Base-by-base conservation (phyloP, 2,797 vertebrate genomes). In the Nyctalus aviator region DNA sequence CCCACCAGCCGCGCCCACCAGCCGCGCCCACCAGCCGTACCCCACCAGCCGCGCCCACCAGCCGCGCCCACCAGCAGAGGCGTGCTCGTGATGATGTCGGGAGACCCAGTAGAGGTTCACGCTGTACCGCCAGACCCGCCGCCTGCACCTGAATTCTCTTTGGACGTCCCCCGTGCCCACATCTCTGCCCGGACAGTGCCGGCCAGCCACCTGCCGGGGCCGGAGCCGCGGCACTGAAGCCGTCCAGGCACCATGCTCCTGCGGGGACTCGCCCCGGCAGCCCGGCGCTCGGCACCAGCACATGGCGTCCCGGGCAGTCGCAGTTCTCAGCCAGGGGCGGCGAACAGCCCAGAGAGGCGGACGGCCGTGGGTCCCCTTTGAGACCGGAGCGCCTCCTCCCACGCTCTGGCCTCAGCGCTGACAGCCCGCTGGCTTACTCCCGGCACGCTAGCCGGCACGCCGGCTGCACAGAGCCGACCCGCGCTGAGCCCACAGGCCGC, bases 81-180 rank as follows among this genome's bases (percentile, higher is more conserved):
- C 66, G 30, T 0, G 8, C 53, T 55, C 64, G 30, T 10, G 66
- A 12, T 7, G 44, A 8, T 18, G 15, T 32, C 4, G 0, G 50
- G 46, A 66, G 41, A 44, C 14, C 57, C 41, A 46, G 50, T 3
- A n/a, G 27, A 79, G 71, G 53, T 27, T n/a, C 27, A 76, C 2
- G 25, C 48, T 21, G 0, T 53, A 48, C 46, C 41, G 48, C 21
- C 8, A 1, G 14, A 72, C 37, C 35, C 57, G 30, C 85, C 59
- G 37, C 41, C 23, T 53, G 15, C 8, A 88, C 64, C 69, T 68
- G 55, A 27, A 46, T 79, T 20, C 11, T 20, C 71, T 73, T 30
- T 21, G 17, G 73, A 75, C 75, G 41, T 48, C 30, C 66, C 5
- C 41, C 14, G 20, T 9, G 66, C 44, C 57, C 72, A 35, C 17